phyloP scores from a whole-genome alignment of 2,113 vertebrate genomes.

The Pollachius pollachius region DNA sequence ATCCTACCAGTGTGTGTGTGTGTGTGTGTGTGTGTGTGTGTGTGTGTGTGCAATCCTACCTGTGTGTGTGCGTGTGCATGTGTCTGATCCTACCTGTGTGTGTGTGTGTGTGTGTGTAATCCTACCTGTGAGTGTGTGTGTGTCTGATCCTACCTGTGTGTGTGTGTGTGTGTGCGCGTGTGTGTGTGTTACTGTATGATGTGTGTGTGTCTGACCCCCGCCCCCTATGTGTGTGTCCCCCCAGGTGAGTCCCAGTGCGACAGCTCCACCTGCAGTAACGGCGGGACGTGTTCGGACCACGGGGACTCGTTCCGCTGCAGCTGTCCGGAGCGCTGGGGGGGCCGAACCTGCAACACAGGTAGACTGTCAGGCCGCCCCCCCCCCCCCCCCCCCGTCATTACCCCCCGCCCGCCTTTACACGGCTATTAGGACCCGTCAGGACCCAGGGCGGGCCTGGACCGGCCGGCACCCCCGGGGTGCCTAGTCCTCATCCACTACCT shows the following conservation, averaged over 20 bases:
- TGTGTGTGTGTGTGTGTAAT: conserved; percentile 27
- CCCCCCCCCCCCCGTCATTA: neutral
- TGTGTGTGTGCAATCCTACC: conserved; percentile 56
- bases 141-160: neutral
- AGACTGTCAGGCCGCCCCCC: conserved; percentile 37
- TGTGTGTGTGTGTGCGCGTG: no score
- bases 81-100: conserved; percentile 71
- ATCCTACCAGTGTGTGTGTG: no score
- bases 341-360: conserved; percentile 90
- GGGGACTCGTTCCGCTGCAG: conserved; percentile 88
- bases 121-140: neutral
- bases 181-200: neutral
- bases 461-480: no score
- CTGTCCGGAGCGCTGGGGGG: conserved; percentile 85
- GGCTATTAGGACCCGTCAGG: no score
- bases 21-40: no score
- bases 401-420: neutral
- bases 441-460: no score
- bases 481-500: no score
- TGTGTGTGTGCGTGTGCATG: conserved; percentile 61
- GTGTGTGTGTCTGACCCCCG: neutral
- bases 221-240: neutral
- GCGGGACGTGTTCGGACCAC: conserved; percentile 88
- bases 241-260: conserved; percentile 93
- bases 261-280: conserved; percentile 86